These are phyloP conservation scores for Gavialis gangeticus DNA, from an alignment of 2,113 vertebrate species.

Conservation along the genomic window DNA sequence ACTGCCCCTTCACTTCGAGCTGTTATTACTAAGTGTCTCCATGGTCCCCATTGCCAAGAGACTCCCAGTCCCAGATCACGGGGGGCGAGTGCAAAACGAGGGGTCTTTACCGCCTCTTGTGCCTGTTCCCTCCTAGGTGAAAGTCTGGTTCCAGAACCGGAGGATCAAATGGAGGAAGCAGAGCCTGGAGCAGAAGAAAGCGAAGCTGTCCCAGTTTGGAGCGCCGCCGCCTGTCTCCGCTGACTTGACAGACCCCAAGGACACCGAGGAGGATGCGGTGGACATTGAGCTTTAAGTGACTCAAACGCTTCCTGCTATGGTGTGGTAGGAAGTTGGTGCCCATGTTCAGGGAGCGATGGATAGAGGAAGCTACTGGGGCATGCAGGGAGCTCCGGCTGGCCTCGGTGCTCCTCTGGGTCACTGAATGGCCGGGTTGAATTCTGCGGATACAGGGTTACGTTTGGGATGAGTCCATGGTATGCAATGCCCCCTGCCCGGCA, in stretches of 20 bases:
- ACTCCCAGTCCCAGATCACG: background rate
- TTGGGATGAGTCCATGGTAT: background rate
- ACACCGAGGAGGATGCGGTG: constrained; percentile 36
- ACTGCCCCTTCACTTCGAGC: background rate
- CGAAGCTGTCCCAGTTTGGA: constrained; percentile 50
- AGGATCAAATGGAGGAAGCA: constrained; percentile 86
- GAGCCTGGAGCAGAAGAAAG: constrained; percentile 80
- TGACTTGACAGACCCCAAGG: background rate
- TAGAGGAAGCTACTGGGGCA: background rate
- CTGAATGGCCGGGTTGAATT: background rate
- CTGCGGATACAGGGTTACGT: background rate
- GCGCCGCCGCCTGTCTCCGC: background rate
- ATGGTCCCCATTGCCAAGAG: rapidly evolving
- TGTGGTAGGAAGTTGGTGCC: background rate
- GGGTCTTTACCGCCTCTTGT: background rate
- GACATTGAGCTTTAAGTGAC: constrained; percentile 34
- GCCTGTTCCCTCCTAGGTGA: constrained; percentile 69
- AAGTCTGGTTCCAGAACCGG: constrained; percentile 87
- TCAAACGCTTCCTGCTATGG: background rate
- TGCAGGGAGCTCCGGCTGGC: rapidly evolving
- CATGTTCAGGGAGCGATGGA: background rate
- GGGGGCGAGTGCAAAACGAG: too few relatives aligned
- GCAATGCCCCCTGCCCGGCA: background rate
- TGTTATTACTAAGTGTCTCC: background rate
- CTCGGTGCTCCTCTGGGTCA: background rate